Percentiles rank a stretch among this genome's conserved stretches.
These are phyloP conservation scores for Drosophila jambulina DNA, from an alignment of 1,140 invertebrate species.

Conservation along the genomic window DNA sequence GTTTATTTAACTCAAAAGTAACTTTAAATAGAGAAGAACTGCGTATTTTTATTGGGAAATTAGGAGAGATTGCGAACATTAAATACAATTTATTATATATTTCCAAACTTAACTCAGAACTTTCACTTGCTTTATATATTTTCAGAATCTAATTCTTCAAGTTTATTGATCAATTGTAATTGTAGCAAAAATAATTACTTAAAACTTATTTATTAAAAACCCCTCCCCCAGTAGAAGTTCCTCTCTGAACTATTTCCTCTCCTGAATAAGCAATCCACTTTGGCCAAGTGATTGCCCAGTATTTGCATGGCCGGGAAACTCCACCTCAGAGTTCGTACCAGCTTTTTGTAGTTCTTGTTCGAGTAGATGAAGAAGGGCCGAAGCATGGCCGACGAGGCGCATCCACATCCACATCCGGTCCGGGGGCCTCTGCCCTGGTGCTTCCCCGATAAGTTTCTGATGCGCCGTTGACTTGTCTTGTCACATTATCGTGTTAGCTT, in stretches of 20 bases:
- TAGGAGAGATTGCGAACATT: background rate
- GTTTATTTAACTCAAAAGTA: background rate
- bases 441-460: slow-evolving; percentile 62
- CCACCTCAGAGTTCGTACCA: background rate
- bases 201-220: background rate
- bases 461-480: slow-evolving; percentile 74
- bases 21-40: background rate
- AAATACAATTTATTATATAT: background rate
- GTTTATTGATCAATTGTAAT: background rate
- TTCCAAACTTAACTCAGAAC: background rate
- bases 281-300: background rate
- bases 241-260: background rate
- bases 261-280: background rate
- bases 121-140: background rate
- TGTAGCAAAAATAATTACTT: background rate
- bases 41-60: too few species aligned
- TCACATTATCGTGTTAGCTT: slow-evolving; percentile 80
- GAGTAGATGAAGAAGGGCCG: background rate
- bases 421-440: slow-evolving; percentile 36
- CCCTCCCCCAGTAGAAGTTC: background rate
- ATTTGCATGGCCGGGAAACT: background rate
- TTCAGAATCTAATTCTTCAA: background rate
- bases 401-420: slow-evolving; percentile 53
- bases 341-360: background rate
- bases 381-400: slow-evolving; percentile 33